Percentiles rank a stretch among this genome's conserved stretches.
Conservation (phyloP, 2,113 vertebrate genomes). For the Aldabrachelys gigantea region DNA sequence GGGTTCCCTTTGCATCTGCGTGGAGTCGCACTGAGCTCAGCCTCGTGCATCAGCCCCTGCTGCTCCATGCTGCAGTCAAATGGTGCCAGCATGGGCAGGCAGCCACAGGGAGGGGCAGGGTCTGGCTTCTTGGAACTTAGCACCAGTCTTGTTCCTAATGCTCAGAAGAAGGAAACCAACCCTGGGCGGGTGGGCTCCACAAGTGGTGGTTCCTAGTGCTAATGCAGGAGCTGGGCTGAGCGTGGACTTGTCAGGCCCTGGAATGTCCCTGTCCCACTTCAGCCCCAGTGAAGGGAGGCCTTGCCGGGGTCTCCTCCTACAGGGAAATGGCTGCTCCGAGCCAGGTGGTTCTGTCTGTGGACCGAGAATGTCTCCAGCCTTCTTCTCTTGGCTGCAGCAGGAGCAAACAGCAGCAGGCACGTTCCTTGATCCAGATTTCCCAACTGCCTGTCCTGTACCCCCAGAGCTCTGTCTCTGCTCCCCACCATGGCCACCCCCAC, state of each 20-base stretch:
- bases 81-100: too few relatives aligned
- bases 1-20: neutral
- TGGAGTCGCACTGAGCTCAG: neutral
- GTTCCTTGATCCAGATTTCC: neutral
- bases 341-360: neutral
- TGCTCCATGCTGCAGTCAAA: neutral
- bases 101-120: neutral
- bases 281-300: neutral
- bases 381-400: neutral
- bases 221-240: neutral
- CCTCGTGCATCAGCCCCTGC: neutral
- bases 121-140: neutral
- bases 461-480: neutral
- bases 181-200: neutral
- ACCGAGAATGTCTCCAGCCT: neutral
- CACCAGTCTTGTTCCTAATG: neutral
- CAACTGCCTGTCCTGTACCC: neutral
- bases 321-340: neutral
- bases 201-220: neutral
- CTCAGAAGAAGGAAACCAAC: neutral
- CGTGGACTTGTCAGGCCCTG: neutral
- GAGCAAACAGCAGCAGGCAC: neutral
- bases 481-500: neutral
- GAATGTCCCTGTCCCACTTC: neutral
- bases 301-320: neutral